These are phyloP conservation scores for Norana najaformis DNA, from an alignment of 2,888 invertebrate species.

Conservation along the genomic window DNA sequence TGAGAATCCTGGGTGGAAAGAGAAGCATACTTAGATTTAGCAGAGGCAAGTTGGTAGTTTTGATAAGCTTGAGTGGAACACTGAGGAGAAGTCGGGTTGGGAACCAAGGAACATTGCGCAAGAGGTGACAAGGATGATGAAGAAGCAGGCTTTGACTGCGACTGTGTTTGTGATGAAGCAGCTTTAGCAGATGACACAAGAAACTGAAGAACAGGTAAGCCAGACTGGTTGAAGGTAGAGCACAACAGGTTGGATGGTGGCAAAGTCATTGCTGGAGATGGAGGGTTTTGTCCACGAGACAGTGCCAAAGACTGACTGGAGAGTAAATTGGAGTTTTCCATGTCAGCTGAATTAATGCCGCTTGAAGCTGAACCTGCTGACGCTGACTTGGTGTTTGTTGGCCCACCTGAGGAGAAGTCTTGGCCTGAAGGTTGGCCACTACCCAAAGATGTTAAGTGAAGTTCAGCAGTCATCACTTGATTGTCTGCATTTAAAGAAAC, in stretches of 20 bases:
- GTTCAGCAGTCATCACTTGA: background rate
- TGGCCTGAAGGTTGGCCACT: background rate
- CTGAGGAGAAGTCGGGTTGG: background rate
- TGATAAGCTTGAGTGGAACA: background rate
- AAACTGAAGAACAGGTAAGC: background rate
- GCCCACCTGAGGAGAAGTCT: background rate
- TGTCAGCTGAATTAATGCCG: background rate
- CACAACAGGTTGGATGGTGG: background rate
- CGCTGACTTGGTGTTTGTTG: background rate
- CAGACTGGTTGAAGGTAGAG: background rate
- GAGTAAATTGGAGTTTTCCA: background rate
- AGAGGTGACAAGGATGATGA: background rate
- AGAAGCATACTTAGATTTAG: background rate
- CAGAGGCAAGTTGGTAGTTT: background rate
- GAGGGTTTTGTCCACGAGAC: background rate
- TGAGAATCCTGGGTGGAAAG: background rate
- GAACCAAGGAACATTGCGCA: background rate
- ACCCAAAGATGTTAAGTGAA: background rate
- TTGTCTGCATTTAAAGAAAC: background rate
- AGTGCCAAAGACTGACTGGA: background rate
- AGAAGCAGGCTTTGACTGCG: background rate
- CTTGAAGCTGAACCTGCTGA: constrained; percentile 13
- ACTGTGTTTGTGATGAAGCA: background rate
- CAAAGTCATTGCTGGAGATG: background rate
- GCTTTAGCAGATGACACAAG: background rate